These are phyloP conservation scores for Clupea harengus DNA, from an alignment of 2,113 vertebrate species.

Conservation along the genomic window DNA sequence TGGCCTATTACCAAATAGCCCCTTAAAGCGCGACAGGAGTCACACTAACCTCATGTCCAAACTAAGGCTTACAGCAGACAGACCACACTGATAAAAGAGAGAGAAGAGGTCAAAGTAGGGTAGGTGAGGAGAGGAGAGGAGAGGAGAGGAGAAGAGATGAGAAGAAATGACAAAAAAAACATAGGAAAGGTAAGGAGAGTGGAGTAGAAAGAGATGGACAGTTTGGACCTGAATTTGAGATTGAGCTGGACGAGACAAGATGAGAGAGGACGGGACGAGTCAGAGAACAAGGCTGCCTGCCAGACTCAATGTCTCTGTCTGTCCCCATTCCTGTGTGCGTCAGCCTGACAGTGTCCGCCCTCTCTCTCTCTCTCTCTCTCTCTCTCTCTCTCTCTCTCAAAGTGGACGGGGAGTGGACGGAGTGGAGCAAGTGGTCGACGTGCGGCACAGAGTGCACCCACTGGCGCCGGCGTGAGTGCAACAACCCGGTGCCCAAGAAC, in stretches of 20 bases:
- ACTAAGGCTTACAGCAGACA: neutral
- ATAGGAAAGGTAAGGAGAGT: neutral
- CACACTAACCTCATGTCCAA: neutral
- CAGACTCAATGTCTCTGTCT: neutral
- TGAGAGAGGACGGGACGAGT: neutral
- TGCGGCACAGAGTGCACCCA: constrained; percentile 94
- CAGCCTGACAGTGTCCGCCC: neutral
- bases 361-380: constrained; percentile 33
- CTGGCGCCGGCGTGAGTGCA: constrained; percentile 91
- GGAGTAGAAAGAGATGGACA: neutral
- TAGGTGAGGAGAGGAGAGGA: neutral
- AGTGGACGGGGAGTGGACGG: constrained; percentile 93
- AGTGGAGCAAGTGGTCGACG: constrained; percentile 95
- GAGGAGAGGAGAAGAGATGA: neutral
- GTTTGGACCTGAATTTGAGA: neutral
- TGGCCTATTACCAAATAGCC: neutral
- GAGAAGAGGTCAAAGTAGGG: neutral
- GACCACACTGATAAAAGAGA: neutral
- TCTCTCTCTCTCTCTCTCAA: constrained; percentile 25
- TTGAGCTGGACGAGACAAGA: no score
- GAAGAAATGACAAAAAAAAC: neutral
- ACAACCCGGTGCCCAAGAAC: constrained; percentile 84
- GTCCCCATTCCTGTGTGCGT: neutral
- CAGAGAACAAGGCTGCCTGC: neutral
- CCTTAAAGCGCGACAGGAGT: neutral